Evolutionary conservation across 2,888 invertebrate species (phyloP).

Genomic region (Caenorhabditis sp.): DNA sequence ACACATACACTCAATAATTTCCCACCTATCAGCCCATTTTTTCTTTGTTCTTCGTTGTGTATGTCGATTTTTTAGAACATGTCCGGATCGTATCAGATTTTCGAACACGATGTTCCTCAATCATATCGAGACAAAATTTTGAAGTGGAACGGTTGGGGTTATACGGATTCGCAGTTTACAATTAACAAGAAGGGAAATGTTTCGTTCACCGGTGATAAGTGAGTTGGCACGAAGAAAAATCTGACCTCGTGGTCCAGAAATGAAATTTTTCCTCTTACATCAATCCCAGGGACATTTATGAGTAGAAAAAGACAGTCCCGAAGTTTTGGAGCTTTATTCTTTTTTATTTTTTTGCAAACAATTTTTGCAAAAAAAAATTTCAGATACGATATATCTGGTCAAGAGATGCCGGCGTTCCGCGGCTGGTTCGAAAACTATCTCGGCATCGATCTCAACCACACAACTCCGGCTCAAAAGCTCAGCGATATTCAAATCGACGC

Average conservation of each 20-base stretch:
- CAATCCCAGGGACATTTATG: no score
- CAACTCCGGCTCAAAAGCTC: slow-evolving; percentile 71
- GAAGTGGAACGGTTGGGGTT: slow-evolving; percentile 99
- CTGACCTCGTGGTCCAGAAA: no score
- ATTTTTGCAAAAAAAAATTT: no score
- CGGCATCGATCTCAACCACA: slow-evolving; percentile 74
- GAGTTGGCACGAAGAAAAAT: slow-evolving; percentile 65
- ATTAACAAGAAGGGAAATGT: slow-evolving; percentile 76
- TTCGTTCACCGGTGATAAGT: slow-evolving; percentile 87
- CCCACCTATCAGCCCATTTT: not conserved
- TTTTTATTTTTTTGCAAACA: no score
- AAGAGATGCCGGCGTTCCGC: slow-evolving; percentile 81
- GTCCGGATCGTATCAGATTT: slow-evolving; percentile 23
- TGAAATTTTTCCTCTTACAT: no score
- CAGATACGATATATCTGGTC: slow-evolving; percentile 72
- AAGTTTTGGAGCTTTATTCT: no score
- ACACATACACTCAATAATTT: not conserved
- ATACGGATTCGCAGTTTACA: slow-evolving; percentile 88
- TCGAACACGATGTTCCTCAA: slow-evolving; percentile 42
- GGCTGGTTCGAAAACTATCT: slow-evolving; percentile 83
- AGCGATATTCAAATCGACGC: slow-evolving; percentile 78
- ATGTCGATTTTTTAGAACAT: slow-evolving; percentile 5
- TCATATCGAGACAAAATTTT: slow-evolving; percentile 72
- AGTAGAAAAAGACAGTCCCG: no score
- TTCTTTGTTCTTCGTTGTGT: not conserved